Percentiles rank a stretch among this genome's conserved stretches.
phyloP scores from a whole-genome alignment of 2,113 vertebrate species.

The Columbina picui region DNA sequence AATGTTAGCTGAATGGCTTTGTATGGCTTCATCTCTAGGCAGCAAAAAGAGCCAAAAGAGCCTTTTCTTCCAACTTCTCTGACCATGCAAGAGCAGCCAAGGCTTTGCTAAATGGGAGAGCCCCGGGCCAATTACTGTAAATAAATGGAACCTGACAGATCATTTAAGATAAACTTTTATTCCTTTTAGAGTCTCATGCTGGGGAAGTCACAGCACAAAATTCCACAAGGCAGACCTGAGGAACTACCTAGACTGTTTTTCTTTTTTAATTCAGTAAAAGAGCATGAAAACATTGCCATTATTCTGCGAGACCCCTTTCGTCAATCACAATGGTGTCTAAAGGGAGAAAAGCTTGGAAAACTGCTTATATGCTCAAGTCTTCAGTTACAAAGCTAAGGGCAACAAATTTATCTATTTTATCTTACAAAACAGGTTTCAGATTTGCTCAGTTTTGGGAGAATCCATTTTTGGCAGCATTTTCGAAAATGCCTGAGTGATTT shows the following conservation, averaged over 20 bases:
- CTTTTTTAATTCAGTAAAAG: neutral
- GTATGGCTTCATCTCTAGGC: neutral
- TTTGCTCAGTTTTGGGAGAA: neutral
- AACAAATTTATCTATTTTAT: neutral
- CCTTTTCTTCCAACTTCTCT: neutral
- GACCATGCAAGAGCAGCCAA: neutral
- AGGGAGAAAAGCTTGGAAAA: neutral
- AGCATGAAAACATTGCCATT: neutral
- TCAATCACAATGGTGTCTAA: neutral
- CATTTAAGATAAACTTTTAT: slow-evolving; percentile 33
- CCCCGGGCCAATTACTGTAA: neutral
- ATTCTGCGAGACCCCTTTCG: neutral
- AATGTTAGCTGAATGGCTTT: neutral
- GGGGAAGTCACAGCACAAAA: neutral
- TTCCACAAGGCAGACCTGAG: neutral
- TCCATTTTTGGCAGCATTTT: neutral
- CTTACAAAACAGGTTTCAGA: neutral
- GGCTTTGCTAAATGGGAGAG: slow-evolving; percentile 11
- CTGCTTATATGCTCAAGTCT: neutral
- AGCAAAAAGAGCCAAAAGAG: neutral
- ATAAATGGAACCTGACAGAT: slow-evolving; percentile 50
- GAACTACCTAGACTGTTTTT: neutral
- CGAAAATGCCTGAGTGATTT: neutral
- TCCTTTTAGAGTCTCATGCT: neutral
- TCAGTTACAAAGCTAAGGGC: neutral